Evolutionary conservation across 2,113 vertebrate genomes (phyloP).

Genomic region (Procapra przewalskii): DNA sequence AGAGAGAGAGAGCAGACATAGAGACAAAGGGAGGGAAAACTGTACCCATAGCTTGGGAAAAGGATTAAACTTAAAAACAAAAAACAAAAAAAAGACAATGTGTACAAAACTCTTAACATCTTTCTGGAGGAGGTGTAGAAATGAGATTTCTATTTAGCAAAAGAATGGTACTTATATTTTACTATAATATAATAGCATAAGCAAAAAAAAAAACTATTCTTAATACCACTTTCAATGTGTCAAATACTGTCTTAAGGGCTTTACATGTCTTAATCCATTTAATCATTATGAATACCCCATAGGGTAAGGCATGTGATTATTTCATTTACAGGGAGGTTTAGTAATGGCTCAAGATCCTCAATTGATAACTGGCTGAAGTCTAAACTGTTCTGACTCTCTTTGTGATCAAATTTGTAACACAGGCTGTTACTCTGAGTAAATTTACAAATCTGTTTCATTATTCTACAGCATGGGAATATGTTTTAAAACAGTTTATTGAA

Average conservation of each 20-base stretch:
- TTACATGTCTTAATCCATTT: neutral
- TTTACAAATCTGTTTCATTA: neutral
- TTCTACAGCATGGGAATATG: neutral
- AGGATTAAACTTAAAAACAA: neutral
- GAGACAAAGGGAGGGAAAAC: neutral
- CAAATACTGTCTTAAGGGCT: neutral
- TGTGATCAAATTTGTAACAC: neutral
- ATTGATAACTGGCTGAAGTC: neutral
- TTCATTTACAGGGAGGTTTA: neutral
- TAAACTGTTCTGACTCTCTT: neutral
- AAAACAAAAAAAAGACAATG: neutral
- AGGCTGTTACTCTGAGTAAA: neutral
- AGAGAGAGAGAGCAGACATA: neutral
- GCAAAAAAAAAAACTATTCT: neutral
- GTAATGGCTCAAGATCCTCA: neutral
- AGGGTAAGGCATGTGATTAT: neutral
- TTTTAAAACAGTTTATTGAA: neutral
- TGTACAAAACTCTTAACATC: neutral
- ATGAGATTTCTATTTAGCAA: neutral
- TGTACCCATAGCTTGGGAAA: neutral
- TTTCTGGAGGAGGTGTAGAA: neutral
- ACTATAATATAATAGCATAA: neutral
- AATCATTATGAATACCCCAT: neutral
- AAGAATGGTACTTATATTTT: neutral
- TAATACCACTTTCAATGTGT: neutral